Conservation (phyloP, 2,113 vertebrate genomes). For the Coregonus clupeaformis region DNA sequence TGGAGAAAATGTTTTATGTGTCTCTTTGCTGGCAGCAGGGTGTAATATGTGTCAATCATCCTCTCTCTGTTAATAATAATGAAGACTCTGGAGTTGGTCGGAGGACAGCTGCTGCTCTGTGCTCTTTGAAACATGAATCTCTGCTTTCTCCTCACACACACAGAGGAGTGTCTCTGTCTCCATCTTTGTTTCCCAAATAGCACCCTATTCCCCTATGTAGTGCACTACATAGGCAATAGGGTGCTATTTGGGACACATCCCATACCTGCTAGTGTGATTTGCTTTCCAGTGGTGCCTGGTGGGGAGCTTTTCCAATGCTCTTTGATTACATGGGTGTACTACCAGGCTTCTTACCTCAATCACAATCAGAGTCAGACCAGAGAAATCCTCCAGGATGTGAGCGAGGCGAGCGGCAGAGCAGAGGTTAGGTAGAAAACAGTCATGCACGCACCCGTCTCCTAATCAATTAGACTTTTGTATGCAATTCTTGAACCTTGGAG, state of each 20-base stretch:
- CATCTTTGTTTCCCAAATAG: too few species aligned
- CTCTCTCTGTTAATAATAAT: slow-evolving; percentile 9
- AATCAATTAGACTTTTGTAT: too few species aligned
- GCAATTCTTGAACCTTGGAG: too few species aligned
- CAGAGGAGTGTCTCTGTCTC: background rate
- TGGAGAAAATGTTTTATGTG: slow-evolving; percentile 16
- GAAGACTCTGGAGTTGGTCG: background rate
- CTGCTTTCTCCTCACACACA: background rate
- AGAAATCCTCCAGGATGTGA: background rate
- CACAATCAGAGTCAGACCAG: background rate
- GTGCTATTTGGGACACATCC: background rate
- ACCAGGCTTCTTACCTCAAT: background rate
- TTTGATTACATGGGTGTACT: background rate
- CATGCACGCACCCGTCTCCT: too few species aligned
- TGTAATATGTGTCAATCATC: slow-evolving; percentile 41
- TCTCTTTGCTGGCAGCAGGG: slow-evolving; percentile 12
- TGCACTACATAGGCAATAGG: too few species aligned
- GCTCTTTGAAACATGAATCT: slow-evolving; percentile 7
- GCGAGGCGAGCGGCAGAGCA: background rate
- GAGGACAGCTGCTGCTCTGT: background rate
- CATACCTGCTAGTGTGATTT: background rate
- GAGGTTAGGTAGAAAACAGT: too few species aligned
- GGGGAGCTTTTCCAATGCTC: background rate
- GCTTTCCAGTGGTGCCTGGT: background rate
- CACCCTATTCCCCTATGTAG: too few species aligned